These are phyloP conservation scores for Dinothrombium tinctorium DNA, from an alignment of 1,140 invertebrate species.

Conservation along the genomic window DNA sequence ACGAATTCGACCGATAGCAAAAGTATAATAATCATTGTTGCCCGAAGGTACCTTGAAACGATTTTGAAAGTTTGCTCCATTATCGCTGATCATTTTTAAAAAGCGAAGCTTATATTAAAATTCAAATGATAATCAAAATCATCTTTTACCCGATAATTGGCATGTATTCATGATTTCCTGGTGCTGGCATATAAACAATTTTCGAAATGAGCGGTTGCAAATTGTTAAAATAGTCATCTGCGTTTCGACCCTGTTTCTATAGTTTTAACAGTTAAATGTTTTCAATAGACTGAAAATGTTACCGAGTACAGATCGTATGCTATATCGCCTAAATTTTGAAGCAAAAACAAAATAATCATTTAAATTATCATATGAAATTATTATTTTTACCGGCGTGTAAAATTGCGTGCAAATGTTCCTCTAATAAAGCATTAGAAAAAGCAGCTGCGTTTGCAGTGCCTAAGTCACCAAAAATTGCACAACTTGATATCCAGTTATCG, in stretches of 20 bases:
- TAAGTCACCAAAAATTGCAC: conserved; percentile 30
- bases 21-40: conserved; percentile 56
- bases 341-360: not conserved
- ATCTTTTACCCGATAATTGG: no score
- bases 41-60: conserved; percentile 43
- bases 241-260: no score
- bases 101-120: no score
- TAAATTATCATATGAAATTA: no score
- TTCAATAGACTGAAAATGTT: conserved; percentile 16
- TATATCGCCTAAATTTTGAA: conserved; percentile 37
- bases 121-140: no score
- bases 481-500: conserved; percentile 24
- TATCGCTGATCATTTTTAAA: not conserved
- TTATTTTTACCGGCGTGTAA: conserved; percentile 28
- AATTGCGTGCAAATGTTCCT: conserved; percentile 28
- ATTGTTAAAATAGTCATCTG: conserved; percentile 73
- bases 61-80: conserved; percentile 2
- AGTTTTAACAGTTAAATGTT: conserved; percentile 1
- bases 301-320: conserved; percentile 77
- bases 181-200: conserved; percentile 72
- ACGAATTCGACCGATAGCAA: conserved; percentile 67
- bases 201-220: conserved; percentile 60
- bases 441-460: conserved; percentile 28
- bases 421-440: no score
- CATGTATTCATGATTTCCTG: conserved; percentile 86